Percentiles rank a stretch among this genome's conserved stretches.
Conservation (phyloP, 2,113 vertebrate species). For the Proteles cristata region DNA sequence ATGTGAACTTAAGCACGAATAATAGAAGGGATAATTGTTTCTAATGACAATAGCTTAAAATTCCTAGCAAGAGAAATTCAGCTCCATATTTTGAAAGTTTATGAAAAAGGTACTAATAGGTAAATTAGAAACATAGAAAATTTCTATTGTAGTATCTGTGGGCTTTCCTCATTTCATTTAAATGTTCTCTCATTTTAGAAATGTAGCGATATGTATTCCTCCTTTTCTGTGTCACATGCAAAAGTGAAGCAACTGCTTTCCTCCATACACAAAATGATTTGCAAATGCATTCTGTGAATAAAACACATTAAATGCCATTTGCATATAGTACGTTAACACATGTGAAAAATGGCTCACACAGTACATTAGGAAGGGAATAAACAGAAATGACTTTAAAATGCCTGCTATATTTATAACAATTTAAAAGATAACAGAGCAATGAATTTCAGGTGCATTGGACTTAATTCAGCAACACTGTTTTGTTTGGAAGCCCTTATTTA, state of each 20-base stretch:
- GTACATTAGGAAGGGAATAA: slow-evolving; percentile 71
- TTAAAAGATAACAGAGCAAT: slow-evolving; percentile 69
- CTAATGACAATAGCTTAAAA: slow-evolving; percentile 60
- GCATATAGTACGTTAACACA: slow-evolving; percentile 77
- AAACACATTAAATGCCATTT: slow-evolving; percentile 81
- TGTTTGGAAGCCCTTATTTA: slow-evolving; percentile 67
- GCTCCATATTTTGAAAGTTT: slow-evolving; percentile 62
- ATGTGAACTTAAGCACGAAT: background rate
- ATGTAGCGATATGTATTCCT: slow-evolving; percentile 46
- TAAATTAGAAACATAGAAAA: slow-evolving; percentile 67
- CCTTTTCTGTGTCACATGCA: slow-evolving; percentile 58
- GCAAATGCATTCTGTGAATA: slow-evolving; percentile 81
- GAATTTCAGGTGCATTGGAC: slow-evolving; percentile 72
- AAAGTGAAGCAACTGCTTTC: slow-evolving; percentile 65
- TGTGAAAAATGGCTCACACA: slow-evolving; percentile 78
- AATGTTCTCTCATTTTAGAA: slow-evolving; percentile 70
- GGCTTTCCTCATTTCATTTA: slow-evolving; percentile 68
- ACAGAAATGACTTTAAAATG: slow-evolving; percentile 72
- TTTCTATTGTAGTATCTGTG: slow-evolving; percentile 64
- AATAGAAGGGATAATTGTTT: slow-evolving; percentile 64
- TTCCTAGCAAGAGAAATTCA: slow-evolving; percentile 55
- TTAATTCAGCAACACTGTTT: slow-evolving; percentile 49
- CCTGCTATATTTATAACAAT: slow-evolving; percentile 68
- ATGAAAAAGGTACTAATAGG: slow-evolving; percentile 64
- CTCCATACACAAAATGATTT: slow-evolving; percentile 72